Evolutionary conservation across 2,113 vertebrate genomes (phyloP), one percentile per base, ranked within the genome.

Genomic region (Argyrosomus japonicus): DNA sequence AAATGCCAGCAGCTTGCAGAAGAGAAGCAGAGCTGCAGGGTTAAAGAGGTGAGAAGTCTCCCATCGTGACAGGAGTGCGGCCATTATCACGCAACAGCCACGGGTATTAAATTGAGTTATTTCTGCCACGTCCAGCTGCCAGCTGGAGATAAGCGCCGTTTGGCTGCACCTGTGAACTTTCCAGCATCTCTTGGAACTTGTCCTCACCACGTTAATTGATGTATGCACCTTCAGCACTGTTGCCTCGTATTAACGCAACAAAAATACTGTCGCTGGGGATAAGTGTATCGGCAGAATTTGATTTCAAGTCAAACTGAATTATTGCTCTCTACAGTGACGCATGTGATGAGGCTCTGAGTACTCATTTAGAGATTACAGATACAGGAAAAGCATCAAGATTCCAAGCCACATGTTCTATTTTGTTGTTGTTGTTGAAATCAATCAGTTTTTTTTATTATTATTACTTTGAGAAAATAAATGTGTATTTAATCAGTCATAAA

Each of bases 51-150:
- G 86, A 90, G 85, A 90, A 89, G 91, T 74, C 74, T 84, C 83
- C 75, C 82, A 83, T 86, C 54, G 60, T 87, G 88, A 91, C 94
- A 92, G 91, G 57, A 91, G 88, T 83, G 82, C 32, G 62, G 79
- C 89, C 83, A 91, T 94, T 94, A 92, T 94, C 88, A 91, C 77
- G 63, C 86, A 84, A 68, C 87, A 89, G 90, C 90, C 72, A 81
- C 81, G 76, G 93, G 90, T 93, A 91, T 93, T 93, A 93, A 93
- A 94, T 82, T 82, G 90, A 92, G 89, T 92, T 83, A 92, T 93
- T 94, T 90, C 88, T 91, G 81, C 88, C 71, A 86, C 54, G 23
- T 93, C 89, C 92, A 91, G 93, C 94, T 94, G 94, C 90, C 90
- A 89, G 90, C 77, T 76, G 83, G 79, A 88, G 94, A 95, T 95